Conservation (phyloP, 2,797 vertebrate species). For the Tinamus major region DNA sequence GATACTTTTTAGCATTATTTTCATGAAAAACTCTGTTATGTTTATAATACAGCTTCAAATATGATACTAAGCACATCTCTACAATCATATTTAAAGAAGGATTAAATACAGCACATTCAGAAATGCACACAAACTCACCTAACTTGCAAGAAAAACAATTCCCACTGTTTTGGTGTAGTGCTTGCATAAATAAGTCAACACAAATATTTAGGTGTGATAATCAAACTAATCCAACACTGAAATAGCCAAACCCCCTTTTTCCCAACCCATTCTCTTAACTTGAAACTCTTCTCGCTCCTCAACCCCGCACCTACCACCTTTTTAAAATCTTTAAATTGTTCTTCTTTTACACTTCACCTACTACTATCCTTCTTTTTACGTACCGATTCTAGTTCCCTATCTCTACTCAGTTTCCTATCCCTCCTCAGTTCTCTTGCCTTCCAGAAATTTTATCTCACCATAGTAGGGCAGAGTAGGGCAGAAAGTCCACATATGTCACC, state of each 20-base stretch:
- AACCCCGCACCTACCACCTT: not conserved
- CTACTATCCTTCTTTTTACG: not conserved
- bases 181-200: not conserved
- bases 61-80: not conserved
- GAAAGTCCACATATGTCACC: not conserved
- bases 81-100: not conserved
- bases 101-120: not conserved
- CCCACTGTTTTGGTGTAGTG: not conserved
- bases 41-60: not conserved
- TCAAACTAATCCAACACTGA: not conserved
- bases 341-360: not conserved
- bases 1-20: not conserved
- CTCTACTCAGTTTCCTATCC: not conserved
- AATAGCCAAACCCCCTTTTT: not conserved
- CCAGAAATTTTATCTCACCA: not conserved
- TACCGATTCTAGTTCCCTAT: too few relatives aligned
- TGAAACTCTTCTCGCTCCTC: not conserved
- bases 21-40: not conserved
- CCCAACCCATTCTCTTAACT: not conserved
- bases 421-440: not conserved
- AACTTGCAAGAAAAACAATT: not conserved
- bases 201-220: not conserved
- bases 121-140: not conserved
- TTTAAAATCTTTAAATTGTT: not conserved
- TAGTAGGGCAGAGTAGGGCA: not conserved